A percentile compares a stretch with the other conserved stretches of the same genome.
Conservation (phyloP, 2,888 invertebrate genomes). For the Lasioglossum morio region DNA sequence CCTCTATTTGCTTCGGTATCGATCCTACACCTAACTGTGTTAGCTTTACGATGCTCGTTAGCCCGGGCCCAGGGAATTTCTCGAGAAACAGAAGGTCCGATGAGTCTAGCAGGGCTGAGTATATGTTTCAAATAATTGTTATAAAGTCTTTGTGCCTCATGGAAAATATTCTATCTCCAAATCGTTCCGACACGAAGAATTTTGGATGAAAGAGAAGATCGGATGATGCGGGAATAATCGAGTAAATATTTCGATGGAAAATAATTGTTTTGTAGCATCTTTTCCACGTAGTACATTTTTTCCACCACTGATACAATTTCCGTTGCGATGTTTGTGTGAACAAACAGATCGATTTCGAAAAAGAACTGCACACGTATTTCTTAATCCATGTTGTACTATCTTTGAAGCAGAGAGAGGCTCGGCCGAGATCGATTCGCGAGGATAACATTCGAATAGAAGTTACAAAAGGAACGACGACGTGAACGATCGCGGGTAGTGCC, state of each 20-base stretch:
- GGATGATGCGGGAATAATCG: too few relatives aligned
- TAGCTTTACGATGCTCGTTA: slow-evolving; percentile 7
- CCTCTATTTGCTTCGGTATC: not conserved
- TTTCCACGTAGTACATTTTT: too few relatives aligned
- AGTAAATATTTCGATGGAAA: not conserved
- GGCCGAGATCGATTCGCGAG: not conserved
- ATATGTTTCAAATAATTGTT: not conserved
- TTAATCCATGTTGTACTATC: not conserved
- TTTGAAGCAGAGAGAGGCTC: not conserved
- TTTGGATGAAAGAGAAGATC: too few relatives aligned
- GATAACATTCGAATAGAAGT: not conserved
- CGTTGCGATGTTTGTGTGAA: too few relatives aligned
- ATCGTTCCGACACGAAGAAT: too few relatives aligned
- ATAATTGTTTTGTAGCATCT: too few relatives aligned
- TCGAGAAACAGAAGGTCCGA: not conserved
- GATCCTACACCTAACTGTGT: slow-evolving; percentile 8
- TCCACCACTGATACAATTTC: too few relatives aligned
- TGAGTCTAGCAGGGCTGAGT: not conserved
- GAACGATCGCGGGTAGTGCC: not conserved
- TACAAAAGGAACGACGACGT: not conserved
- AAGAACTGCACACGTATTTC: not conserved
- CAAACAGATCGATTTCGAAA: too few relatives aligned
- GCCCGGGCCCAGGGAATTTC: not conserved
- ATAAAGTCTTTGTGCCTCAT: not conserved
- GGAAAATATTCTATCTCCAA: not conserved